phyloP scores from a whole-genome alignment of 2,888 invertebrate species.

The Epinotia demarniana region DNA sequence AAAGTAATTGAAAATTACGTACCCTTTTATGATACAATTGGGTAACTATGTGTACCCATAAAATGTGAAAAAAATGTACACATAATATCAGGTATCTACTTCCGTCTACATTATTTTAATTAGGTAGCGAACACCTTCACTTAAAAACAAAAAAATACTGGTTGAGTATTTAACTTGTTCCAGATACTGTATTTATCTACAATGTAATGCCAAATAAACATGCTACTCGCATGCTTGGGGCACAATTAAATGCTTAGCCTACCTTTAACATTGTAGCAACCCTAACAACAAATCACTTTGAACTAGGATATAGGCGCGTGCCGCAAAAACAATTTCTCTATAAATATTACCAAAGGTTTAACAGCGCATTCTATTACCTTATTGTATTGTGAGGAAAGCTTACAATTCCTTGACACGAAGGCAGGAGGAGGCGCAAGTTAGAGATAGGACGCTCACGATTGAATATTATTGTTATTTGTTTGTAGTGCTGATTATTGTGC shows the following conservation, averaged over 20 bases:
- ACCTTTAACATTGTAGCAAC: slow-evolving; percentile 52
- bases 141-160: neutral
- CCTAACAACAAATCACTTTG: slow-evolving; percentile 60
- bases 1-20: neutral
- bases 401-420: slow-evolving; percentile 25
- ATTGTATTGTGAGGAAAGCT: slow-evolving; percentile 43
- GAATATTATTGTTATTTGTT: slow-evolving; percentile 72
- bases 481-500: slow-evolving; percentile 70
- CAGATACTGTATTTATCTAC: slow-evolving; percentile 2
- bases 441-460: slow-evolving; percentile 69
- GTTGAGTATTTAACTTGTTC: neutral
- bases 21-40: neutral
- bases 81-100: neutral
- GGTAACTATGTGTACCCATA: neutral
- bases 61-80: neutral
- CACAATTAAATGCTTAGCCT: slow-evolving; percentile 32
- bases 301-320: slow-evolving; percentile 71
- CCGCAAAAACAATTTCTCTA: slow-evolving; percentile 72
- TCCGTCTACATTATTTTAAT: neutral
- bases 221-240: slow-evolving; percentile 1
- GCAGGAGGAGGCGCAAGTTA: slow-evolving; percentile 41
- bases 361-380: slow-evolving; percentile 47
- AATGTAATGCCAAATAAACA: slow-evolving; percentile 24
- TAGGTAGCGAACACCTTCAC: neutral
- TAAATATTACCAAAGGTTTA: slow-evolving; percentile 55